Evolutionary conservation across 2,113 vertebrate genomes (phyloP).

Genomic region (Microtus montanus): DNA sequence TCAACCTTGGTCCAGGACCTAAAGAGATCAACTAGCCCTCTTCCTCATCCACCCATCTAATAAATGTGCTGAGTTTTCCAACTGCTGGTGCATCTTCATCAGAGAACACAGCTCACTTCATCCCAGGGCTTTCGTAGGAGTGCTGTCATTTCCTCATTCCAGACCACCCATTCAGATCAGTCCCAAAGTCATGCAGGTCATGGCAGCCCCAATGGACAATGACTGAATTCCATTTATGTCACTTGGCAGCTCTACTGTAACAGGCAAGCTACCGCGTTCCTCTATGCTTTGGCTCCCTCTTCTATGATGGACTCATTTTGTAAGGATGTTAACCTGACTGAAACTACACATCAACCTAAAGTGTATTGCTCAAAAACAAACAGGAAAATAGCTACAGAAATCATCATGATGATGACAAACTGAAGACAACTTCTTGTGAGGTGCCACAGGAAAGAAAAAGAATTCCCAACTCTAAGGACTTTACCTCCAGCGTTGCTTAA

Average conservation of each 20-base stretch:
- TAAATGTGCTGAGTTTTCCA: no score
- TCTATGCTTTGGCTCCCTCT: not conserved
- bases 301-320: not conserved
- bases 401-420: not conserved
- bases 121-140: no score
- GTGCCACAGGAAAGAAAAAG: not conserved
- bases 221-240: not conserved
- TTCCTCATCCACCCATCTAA: no score
- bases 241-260: not conserved
- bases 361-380: not conserved
- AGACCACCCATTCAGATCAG: no score
- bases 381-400: no score
- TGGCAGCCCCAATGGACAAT: not conserved
- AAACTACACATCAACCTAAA: constrained; percentile 9
- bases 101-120: no score
- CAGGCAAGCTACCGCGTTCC: not conserved
- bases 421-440: not conserved
- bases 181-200: no score
- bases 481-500: not conserved
- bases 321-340: not conserved
- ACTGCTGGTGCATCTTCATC: no score
- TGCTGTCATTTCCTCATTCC: no score
- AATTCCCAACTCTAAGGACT: not conserved
- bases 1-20: no score
- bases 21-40: no score